Conservation (phyloP, 2,797 vertebrate genomes). For the Acomys russatus region DNA sequence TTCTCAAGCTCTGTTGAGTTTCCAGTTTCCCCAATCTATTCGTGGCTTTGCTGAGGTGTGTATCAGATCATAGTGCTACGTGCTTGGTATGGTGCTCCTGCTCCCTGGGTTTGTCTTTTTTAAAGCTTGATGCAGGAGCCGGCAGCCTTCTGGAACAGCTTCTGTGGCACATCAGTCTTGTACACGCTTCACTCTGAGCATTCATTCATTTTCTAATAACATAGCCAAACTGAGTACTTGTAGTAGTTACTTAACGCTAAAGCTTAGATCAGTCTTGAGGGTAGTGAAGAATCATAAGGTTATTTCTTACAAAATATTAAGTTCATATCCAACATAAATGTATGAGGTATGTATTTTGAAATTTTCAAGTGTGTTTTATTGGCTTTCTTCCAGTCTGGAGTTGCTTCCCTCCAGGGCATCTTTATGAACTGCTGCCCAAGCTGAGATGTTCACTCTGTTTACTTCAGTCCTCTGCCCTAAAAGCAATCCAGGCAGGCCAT, state of each 20-base stretch:
- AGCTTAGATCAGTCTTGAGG: neutral
- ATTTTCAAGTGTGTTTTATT: neutral
- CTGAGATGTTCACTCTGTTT: conserved; percentile 43
- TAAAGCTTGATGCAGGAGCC: neutral
- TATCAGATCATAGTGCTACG: neutral
- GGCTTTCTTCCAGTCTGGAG: neutral
- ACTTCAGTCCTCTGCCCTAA: neutral
- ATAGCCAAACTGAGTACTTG: neutral
- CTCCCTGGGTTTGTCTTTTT: neutral
- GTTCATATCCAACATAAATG: neutral
- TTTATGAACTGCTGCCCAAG: neutral
- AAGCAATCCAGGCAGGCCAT: neutral
- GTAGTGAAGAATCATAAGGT: neutral
- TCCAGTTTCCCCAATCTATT: neutral
- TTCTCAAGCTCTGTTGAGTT: neutral
- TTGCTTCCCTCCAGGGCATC: neutral
- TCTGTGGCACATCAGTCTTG: neutral
- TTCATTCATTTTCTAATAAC: conserved; percentile 29
- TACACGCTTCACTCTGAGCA: neutral
- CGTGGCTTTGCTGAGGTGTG: neutral
- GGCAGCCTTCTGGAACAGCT: neutral
- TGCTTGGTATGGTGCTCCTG: neutral
- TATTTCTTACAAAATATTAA: neutral
- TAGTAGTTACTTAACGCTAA: neutral
- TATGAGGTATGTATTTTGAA: neutral